Conservation (phyloP, 2,888 invertebrate genomes). For the Cheilosia pagana region DNA sequence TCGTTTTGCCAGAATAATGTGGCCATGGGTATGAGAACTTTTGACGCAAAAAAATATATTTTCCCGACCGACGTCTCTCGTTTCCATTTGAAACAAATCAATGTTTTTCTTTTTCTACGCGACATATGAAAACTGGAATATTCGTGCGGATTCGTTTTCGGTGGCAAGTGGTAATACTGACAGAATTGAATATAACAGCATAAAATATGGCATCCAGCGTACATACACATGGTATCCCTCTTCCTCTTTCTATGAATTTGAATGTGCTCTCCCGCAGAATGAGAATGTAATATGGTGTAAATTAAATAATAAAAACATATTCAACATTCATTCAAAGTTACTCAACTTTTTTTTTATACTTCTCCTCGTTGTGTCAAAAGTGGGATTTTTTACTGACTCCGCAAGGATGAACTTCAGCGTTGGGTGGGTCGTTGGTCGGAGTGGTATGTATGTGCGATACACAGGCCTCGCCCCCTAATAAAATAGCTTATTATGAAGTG, state of each 20-base stretch:
- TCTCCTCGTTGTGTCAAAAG: conserved; percentile 15
- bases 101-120: not conserved
- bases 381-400: conserved; percentile 36
- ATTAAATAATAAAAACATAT: conserved; percentile 66
- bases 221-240: too few species aligned
- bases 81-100: conserved; percentile 52
- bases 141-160: not conserved
- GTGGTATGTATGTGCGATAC: not conserved
- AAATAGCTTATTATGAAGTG: conserved; percentile 9
- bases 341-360: conserved; percentile 41
- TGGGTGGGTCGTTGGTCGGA: not conserved
- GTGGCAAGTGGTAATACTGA: not conserved
- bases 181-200: conserved; percentile 3
- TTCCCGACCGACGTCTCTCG: conserved; percentile 40
- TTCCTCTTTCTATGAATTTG: not conserved
- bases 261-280: conserved; percentile 12
- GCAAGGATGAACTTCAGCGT: conserved; percentile 32
- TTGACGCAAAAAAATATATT: conserved; percentile 52
- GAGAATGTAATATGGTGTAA: conserved; percentile 45
- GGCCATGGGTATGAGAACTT: conserved; percentile 3
- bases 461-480: not conserved
- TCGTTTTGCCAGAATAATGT: conserved; percentile 4
- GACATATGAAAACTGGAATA: not conserved
- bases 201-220: conserved; percentile 20
- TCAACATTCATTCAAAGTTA: conserved; percentile 53